Percentiles rank a stretch among this genome's conserved stretches.
Conservation (phyloP, 2,113 vertebrate genomes). For the Leptobrachium leishanense region DNA sequence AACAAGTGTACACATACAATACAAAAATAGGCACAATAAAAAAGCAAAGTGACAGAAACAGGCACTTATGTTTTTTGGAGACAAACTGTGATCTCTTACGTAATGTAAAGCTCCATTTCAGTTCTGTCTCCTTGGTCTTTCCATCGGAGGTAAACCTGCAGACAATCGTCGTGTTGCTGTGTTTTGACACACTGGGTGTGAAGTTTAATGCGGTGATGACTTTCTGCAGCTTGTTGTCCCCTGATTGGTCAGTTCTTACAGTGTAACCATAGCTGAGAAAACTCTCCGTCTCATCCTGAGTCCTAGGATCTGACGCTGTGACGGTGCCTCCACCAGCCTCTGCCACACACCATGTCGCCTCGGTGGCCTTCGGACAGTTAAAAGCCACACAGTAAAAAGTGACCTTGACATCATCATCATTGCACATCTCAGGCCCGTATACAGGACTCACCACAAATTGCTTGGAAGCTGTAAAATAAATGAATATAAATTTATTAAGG, state of each 20-base stretch:
- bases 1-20: no score
- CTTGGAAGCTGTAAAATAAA: not conserved
- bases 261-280: not conserved
- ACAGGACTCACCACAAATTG: constrained; percentile 8
- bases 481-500: no score
- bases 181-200: not conserved
- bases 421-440: not conserved
- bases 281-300: not conserved
- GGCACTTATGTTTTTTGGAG: no score
- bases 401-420: not conserved
- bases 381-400: constrained; percentile 27
- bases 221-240: not conserved
- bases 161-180: not conserved
- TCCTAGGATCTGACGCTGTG: not conserved
- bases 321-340: not conserved
- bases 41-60: no score
- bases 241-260: not conserved
- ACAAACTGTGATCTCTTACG: not conserved
- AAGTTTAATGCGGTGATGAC: not conserved
- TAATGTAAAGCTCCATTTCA: not conserved
- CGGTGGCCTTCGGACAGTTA: not conserved
- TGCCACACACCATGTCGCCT: constrained; percentile 2
- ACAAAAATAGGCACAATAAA: no score
- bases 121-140: not conserved
- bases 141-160: not conserved